phyloP scores from a whole-genome alignment of 2,888 invertebrate genomes.

The Lepidonotus clava region DNA sequence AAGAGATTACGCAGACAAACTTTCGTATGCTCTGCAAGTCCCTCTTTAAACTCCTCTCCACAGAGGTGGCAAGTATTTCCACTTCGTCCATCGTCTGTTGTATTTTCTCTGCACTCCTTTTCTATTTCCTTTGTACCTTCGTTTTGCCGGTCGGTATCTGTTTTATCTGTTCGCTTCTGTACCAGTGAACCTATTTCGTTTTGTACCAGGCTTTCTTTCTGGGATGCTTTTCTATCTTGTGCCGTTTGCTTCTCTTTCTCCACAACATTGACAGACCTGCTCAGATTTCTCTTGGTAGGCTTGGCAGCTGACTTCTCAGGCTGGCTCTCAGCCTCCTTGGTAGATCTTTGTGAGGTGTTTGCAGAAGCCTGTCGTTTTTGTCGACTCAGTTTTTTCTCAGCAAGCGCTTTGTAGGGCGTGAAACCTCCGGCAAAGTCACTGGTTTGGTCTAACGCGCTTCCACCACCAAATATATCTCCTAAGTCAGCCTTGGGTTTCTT shows the following conservation, averaged over 20 bases:
- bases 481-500: not conserved
- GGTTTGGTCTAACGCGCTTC: not conserved
- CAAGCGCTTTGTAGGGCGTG: constrained; percentile 24
- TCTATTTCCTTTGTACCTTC: not conserved
- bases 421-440: constrained; percentile 20
- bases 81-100: not conserved
- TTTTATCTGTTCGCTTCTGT: too few relatives aligned
- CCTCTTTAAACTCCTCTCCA: not conserved
- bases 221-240: not conserved
- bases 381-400: not conserved
- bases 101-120: not conserved
- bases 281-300: too few relatives aligned
- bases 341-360: not conserved
- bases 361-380: not conserved
- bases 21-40: not conserved
- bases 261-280: too few relatives aligned
- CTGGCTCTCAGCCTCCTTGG: not conserved
- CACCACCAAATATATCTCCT: not conserved
- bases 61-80: not conserved
- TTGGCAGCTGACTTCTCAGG: not conserved
- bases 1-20: not conserved
- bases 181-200: too few relatives aligned
- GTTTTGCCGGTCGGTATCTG: not conserved
- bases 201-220: too few relatives aligned
- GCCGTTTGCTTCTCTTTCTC: too few relatives aligned